A percentile compares a stretch with the other conserved stretches of the same genome.
Evolutionary conservation across 2,797 vertebrate genomes (phyloP).

Genomic region (Neoniphon sammara): DNA sequence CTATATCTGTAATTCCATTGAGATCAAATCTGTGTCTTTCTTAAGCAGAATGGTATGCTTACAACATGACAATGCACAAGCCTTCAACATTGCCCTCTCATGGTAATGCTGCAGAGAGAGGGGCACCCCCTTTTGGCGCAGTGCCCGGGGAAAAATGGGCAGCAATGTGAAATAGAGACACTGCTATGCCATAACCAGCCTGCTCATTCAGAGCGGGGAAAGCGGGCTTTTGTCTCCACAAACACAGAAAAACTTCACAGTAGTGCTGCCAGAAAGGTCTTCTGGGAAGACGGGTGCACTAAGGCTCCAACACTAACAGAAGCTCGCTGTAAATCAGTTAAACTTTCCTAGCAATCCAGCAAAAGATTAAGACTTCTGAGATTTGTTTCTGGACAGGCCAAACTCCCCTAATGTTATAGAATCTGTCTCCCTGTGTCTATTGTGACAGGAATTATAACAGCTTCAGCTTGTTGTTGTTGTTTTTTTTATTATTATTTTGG

Average conservation of each 20-base stretch:
- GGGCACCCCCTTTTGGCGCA: constrained; percentile 61
- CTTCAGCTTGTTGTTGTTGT: constrained; percentile 37
- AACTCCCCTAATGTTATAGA: constrained; percentile 38
- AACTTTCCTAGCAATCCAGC: constrained; percentile 21
- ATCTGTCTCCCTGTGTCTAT: constrained; percentile 35
- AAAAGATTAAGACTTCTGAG: constrained; percentile 40
- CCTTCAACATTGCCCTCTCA: constrained; percentile 22
- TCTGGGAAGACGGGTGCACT: constrained; percentile 31
- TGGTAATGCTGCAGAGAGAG: constrained; percentile 46
- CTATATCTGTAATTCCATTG: constrained; percentile 5
- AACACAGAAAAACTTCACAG: constrained; percentile 36
- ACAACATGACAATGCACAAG: constrained; percentile 16
- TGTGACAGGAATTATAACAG: constrained; percentile 22
- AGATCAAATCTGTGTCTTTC: constrained; percentile 13
- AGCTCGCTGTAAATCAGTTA: constrained; percentile 52
- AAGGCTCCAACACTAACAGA: constrained; percentile 45
- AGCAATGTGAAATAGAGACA: constrained; percentile 35
- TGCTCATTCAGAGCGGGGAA: constrained; percentile 51
- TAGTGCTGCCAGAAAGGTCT: constrained; percentile 25
- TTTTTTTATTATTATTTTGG: constrained; percentile 29
- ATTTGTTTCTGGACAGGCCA: constrained; percentile 37
- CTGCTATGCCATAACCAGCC: constrained; percentile 36
- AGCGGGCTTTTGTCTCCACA: constrained; percentile 49
- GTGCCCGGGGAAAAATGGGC: constrained; percentile 54
- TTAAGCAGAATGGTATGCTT: constrained; percentile 17